A percentile compares a stretch with the other conserved stretches of the same genome.
Evolutionary conservation across 2,113 vertebrate species (phyloP).

Genomic region (Passer domesticus): DNA sequence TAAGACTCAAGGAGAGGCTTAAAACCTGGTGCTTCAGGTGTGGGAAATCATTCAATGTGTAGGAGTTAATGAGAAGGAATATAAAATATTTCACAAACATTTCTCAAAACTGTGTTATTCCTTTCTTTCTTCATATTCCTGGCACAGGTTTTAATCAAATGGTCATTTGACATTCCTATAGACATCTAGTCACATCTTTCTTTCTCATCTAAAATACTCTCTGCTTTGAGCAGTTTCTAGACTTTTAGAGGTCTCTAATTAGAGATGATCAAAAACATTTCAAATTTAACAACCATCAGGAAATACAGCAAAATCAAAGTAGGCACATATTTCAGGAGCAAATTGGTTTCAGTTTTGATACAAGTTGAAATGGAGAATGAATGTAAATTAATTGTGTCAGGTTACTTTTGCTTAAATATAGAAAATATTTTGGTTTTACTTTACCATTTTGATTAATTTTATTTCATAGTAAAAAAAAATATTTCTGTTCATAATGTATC

Average conservation of each 20-base stretch:
- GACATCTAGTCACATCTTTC: background rate
- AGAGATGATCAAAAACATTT: constrained; percentile 20
- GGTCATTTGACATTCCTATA: background rate
- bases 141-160: background rate
- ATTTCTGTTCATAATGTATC: background rate
- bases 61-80: background rate
- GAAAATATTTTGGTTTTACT: background rate
- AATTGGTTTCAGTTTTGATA: constrained; percentile 13
- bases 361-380: background rate
- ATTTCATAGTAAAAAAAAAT: background rate
- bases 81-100: background rate
- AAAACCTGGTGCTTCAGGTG: background rate
- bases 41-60: background rate
- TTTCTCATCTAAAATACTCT: background rate
- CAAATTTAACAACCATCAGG: background rate
- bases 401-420: background rate
- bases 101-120: background rate
- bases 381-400: background rate
- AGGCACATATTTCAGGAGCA: background rate
- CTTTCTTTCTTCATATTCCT: background rate
- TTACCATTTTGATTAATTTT: background rate
- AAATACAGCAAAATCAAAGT: constrained; percentile 16
- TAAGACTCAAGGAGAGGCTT: background rate
- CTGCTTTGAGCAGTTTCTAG: background rate
- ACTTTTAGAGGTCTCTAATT: background rate